Evolutionary conservation across 2,888 invertebrate species (phyloP).

Genomic region (Tortrix viridana): DNA sequence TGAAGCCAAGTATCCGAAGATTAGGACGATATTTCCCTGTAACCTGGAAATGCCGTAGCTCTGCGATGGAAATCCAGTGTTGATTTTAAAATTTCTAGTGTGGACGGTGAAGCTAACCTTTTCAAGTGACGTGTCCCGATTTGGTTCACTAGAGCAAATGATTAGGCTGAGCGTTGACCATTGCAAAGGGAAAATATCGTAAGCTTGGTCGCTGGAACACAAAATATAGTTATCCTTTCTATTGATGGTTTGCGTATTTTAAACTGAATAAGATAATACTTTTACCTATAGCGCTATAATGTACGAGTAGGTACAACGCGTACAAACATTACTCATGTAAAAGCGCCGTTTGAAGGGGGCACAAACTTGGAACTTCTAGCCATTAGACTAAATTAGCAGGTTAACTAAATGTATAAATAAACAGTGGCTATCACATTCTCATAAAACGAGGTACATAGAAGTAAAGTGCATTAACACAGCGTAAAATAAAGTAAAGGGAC

Average conservation of each 20-base stretch:
- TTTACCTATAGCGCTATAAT: too few relatives aligned
- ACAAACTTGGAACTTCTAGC: not conserved
- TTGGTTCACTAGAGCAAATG: slow-evolving; percentile 33
- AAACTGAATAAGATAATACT: too few relatives aligned
- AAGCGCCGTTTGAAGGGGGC: too few relatives aligned
- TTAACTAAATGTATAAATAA: not conserved
- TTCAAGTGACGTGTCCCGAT: slow-evolving; percentile 23
- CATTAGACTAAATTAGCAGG: not conserved
- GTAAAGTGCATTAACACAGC: slow-evolving; percentile 67
- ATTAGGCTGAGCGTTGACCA: slow-evolving; percentile 21
- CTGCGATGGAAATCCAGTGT: slow-evolving; percentile 12
- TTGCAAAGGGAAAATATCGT: not conserved
- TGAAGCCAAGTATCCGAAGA: slow-evolving; percentile 35
- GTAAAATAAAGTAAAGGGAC: slow-evolving; percentile 53
- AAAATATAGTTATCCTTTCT: too few relatives aligned
- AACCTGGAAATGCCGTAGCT: slow-evolving; percentile 19
- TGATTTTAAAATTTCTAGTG: slow-evolving; percentile 17
- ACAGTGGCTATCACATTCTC: slow-evolving; percentile 22
- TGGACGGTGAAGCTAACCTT: slow-evolving; percentile 13
- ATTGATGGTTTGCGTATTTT: too few relatives aligned
- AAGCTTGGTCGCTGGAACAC: not conserved
- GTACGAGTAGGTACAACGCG: too few relatives aligned
- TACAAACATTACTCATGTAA: too few relatives aligned
- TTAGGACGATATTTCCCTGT: slow-evolving; percentile 20
- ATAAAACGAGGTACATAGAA: slow-evolving; percentile 39